Evolutionary conservation across 2,113 vertebrate species (phyloP).

Genomic region (Mustelus asterias): DNA sequence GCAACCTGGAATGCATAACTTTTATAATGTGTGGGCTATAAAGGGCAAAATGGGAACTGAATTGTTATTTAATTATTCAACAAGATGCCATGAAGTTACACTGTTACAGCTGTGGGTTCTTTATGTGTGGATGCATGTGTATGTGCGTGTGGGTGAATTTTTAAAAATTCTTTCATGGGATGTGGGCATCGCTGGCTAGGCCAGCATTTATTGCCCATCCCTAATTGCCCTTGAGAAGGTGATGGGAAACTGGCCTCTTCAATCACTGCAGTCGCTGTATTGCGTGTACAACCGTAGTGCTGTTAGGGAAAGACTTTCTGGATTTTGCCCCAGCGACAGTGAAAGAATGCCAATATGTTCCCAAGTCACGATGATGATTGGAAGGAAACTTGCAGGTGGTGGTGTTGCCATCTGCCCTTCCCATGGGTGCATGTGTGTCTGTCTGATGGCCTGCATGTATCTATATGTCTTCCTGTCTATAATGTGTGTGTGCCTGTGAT

Average conservation of each 20-base stretch:
- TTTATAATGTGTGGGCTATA: not conserved
- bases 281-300: not conserved
- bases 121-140: not conserved
- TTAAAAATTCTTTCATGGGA: not conserved
- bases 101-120: not conserved
- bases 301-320: not conserved
- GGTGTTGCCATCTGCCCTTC: not conserved
- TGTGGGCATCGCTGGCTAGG: not conserved
- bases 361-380: not conserved
- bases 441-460: not conserved
- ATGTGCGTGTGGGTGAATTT: not conserved
- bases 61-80: slow-evolving; percentile 9
- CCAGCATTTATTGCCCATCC: not conserved
- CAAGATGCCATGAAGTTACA: not conserved
- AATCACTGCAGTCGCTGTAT: not conserved
- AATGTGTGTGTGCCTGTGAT: too few relatives aligned
- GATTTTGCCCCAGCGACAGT: not conserved
- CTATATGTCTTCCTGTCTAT: not conserved
- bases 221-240: not conserved
- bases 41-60: not conserved
- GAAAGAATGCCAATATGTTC: not conserved
- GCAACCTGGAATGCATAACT: not conserved
- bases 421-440: not conserved
- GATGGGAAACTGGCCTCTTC: not conserved
- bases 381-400: not conserved